phyloP scores from a whole-genome alignment of 1,140 invertebrate species.

The Lethrus apterus region DNA sequence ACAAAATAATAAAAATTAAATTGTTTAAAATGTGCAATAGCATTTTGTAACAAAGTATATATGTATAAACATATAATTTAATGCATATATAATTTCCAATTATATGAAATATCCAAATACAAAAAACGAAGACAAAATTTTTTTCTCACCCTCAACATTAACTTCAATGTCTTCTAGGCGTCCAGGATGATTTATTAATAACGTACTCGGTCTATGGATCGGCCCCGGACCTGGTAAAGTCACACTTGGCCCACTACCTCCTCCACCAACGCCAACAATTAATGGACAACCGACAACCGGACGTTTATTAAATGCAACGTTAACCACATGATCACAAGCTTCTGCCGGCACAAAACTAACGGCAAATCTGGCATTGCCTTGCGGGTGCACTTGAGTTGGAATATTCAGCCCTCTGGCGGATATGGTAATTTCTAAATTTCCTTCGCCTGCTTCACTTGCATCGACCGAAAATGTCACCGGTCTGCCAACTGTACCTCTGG shows the following conservation, averaged over 20 bases:
- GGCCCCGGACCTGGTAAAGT: conserved; percentile 59
- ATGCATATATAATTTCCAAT: background rate
- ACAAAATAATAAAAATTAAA: no score
- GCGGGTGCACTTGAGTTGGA: conserved; percentile 94
- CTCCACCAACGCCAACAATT: conserved; percentile 64
- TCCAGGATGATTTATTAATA: conserved; percentile 65
- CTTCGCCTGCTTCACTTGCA: conserved; percentile 93
- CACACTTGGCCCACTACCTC: conserved; percentile 64
- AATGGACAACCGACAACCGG: conserved; percentile 75
- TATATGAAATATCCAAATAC: background rate
- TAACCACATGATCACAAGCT: conserved; percentile 87
- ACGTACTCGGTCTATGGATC: conserved; percentile 54
- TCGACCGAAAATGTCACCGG: conserved; percentile 92
- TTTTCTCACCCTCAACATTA: conserved; percentile 82
- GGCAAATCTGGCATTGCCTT: conserved; percentile 82
- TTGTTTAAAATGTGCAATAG: no score
- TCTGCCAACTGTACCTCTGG: conserved; percentile 71
- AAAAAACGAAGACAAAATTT: no score
- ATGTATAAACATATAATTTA: no score
- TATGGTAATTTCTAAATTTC: conserved; percentile 95
- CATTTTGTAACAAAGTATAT: no score
- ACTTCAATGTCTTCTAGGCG: conserved; percentile 87
- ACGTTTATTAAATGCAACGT: conserved; percentile 91
- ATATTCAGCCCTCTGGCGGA: conserved; percentile 88
- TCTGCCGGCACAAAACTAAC: conserved; percentile 93